Conservation (phyloP, 2,113 vertebrate species). For the Channa argus region DNA sequence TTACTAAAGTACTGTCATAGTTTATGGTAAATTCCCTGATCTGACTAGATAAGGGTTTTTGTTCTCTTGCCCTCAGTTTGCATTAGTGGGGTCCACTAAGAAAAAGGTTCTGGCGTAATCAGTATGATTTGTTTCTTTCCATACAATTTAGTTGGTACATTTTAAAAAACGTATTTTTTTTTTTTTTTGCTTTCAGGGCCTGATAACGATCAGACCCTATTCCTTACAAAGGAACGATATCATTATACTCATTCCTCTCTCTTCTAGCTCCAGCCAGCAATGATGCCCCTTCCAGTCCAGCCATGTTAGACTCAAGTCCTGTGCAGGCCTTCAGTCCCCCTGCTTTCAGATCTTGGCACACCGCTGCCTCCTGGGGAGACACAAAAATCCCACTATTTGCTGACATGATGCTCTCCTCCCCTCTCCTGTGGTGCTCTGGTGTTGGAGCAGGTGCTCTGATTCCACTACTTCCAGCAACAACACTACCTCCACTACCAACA, state of each 20-base stretch:
- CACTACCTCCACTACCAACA: slow-evolving; percentile 69
- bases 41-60: slow-evolving; percentile 8
- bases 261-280: slow-evolving; percentile 34
- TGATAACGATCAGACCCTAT: background rate
- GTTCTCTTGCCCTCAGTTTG: no score
- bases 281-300: slow-evolving; percentile 42
- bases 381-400: slow-evolving; percentile 31
- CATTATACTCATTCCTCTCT: slow-evolving; percentile 64
- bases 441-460: slow-evolving; percentile 69
- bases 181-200: slow-evolving; percentile 4
- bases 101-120: background rate
- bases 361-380: slow-evolving; percentile 61
- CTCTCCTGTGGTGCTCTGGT: slow-evolving; percentile 67
- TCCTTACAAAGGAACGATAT: slow-evolving; percentile 66
- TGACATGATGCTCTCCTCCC: slow-evolving; percentile 48
- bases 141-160: background rate
- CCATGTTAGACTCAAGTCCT: slow-evolving; percentile 22
- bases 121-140: slow-evolving; percentile 3
- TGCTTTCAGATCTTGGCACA: slow-evolving; percentile 52
- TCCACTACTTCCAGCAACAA: slow-evolving; percentile 67
- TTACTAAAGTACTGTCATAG: slow-evolving; percentile 6
- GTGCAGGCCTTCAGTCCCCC: slow-evolving; percentile 27
- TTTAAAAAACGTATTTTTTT: slow-evolving; percentile 9
- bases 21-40: slow-evolving; percentile 64
- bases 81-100: no score